Base-by-base conservation (phyloP, 2,888 invertebrate genomes). In the Callosobruchus maculatus region DNA sequence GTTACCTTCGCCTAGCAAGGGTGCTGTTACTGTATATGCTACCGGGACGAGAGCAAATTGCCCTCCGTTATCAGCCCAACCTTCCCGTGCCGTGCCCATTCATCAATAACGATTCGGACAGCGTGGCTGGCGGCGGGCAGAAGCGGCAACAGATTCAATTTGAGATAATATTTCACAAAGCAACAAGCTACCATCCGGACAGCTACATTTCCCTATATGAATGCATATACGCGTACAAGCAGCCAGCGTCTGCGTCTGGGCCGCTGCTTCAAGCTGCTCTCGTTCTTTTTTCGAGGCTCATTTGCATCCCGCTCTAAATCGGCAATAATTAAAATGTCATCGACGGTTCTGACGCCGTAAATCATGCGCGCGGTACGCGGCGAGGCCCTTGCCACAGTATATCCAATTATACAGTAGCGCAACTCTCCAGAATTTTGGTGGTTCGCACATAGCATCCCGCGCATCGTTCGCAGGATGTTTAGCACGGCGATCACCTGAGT, bases 101-200 rank as follows among this genome's bases (percentile, higher is more conserved):
- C 18, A 49, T 49, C 49, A 49, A 18, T 18, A 49, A 49, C 26
- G 49, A 49, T 49, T 49, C 13, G 9, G 49, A 49, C 49, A 49
- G 18, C 3, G 18, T 18, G 4, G 49, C 26, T 26, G 26, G 26
- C 26, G 26, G 26, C 26, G 26, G 7, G 26, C 49, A 49, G 49
- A 49, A 49, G 49, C 49, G 49, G 18, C 80, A 78, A 81, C 82
- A 79, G 83, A 84, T 83, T 84, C 82, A 83, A 83, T 84, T 84
- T 83, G 79, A 84, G 83, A 83, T 84, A 83, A 84, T 84, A 84
- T 82, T 83, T 84, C 84, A 84, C 82, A 80, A 78, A 78, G 78
- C 81, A 83, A 84, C 84, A 84, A 83, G 83, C 81, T 79, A 77
- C 81, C 81, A 75, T 81, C 78, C 81, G 78, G 83, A 84, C 83